Evolutionary conservation across 2,113 vertebrate genomes (phyloP), one percentile per base, ranked within the genome.

Genomic region (Cercopithecus mona): DNA sequence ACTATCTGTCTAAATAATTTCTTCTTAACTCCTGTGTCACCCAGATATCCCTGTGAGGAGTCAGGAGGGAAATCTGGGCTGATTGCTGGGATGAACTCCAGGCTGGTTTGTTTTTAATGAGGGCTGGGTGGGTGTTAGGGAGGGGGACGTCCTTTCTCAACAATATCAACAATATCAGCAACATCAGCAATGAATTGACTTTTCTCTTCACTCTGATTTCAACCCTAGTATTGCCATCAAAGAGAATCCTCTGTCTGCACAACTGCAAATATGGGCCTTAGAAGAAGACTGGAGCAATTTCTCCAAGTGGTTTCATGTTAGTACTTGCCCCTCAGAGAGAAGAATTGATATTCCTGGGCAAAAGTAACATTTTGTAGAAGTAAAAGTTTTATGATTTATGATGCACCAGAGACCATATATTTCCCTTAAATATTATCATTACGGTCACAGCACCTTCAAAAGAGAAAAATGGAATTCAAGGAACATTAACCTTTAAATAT

Each of bases 381-480:
- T 35, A 55, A 80, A 92, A 80, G 68, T 66, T 59, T 75, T 83
- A 40, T 89, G 93, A 97, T 84, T 80, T 80, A 97, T 93, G 81
- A 97, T 88, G 20, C 59, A 81, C 92, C 50, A 78, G 81, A 88
- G 72, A 30, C 85, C 59, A 91, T 93, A 88, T 90, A 88, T 94
- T 92, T 94, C 76, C 81, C 95, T 96, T 92, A 84, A 97, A 89
- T 96, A 81, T 87, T 64, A 81, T 84, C 85, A 90, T 92, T 73
- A 61, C 78, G 55, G 90, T 86, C 8, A 8, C 38, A 92, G 80
- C 66, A 93, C 87, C 68, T 93, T 96, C 68, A 48, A 83, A 90
- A 93, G 82, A 97, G 84, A 97, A 97, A 96, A 95, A 96, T 45
- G 43, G 76, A 70, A 96, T 93, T 95, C 87, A 94, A 96, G 61